Base-by-base conservation (phyloP, 2,113 vertebrate genomes). In the Melanostigma gelatinosum region DNA sequence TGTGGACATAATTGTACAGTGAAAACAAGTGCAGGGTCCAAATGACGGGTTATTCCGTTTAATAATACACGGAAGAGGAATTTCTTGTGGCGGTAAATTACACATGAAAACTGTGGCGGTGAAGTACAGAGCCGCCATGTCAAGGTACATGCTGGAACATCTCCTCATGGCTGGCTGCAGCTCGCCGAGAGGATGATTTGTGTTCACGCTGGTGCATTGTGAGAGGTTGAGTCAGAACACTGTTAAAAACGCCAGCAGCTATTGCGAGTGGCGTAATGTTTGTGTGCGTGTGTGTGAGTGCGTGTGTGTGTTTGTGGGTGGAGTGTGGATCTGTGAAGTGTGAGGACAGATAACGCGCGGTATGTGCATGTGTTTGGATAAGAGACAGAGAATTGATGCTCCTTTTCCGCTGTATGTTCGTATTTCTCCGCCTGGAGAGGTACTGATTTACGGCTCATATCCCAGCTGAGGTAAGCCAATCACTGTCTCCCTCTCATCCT, bases 41-140 rank as follows among this genome's bases (percentile, higher is more conserved):
- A 93, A 92, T 93, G 80, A 88, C 6, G 72, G 89, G 83, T 91
- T 92, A 87, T 82, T 80, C 72, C 2, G n/a, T 82, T 93, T 88
- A 94, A 94, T 94, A 92, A 93, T 87, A 93, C 61, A 92, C 87
- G 82, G 74, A 75, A 72, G 75, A 85, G 44, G 85, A 87, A 82
- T 84, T 77, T 89, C 88, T 82, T 32, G 68, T 42, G 18, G 40
- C 34, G 76, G 85, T 93, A 87, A 93, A 94, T 91, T 89, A 93
- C 88, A 92, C 72, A 91, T 89, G 81, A 82, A 86, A 68, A 71
- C 40, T 66, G 44, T 50, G 38, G 60, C 40, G 44, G 79, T 88
- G 88, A 89, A 80, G 91, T 91, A 88, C 73, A 83, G 84, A 82
- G 75, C 75, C 34, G 44, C 85, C 63, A 65, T 83, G 85, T 87